Evolutionary conservation across 2,888 invertebrate species (phyloP).

Genomic region (Melieria omissa): DNA sequence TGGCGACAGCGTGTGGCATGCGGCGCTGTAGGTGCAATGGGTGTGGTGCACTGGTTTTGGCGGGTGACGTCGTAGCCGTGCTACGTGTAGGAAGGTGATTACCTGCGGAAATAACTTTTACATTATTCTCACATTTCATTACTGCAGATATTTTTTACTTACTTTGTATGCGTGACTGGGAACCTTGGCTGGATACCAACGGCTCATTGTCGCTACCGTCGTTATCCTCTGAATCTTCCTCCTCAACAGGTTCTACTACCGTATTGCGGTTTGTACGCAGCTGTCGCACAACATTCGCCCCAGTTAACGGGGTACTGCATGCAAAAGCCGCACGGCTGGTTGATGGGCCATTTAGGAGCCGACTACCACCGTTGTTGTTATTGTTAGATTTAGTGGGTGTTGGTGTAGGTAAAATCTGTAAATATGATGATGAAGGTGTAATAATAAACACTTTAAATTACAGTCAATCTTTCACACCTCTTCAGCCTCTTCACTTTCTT

Average conservation of each 20-base stretch:
- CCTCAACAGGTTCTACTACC: constrained; percentile 52
- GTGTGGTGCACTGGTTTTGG: constrained; percentile 50
- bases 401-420: constrained; percentile 57
- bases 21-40: constrained; percentile 54
- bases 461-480: constrained; percentile 16
- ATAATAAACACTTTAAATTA: constrained; percentile 1
- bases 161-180: constrained; percentile 35
- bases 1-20: constrained; percentile 43
- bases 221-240: constrained; percentile 54
- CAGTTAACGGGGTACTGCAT: constrained; percentile 18
- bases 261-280: constrained; percentile 65
- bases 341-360: constrained; percentile 47
- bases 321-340: constrained; percentile 55
- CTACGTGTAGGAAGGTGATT: constrained; percentile 21
- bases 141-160: neutral
- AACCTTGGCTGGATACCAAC: constrained; percentile 57
- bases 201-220: constrained; percentile 64
- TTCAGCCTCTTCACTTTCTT: constrained; percentile 54
- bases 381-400: constrained; percentile 58
- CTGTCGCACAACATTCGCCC: constrained; percentile 51
- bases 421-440: neutral
- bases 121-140: no score
- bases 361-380: constrained; percentile 32
- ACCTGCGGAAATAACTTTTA: constrained; percentile 21
- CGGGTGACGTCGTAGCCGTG: constrained; percentile 17